phyloP scores from a whole-genome alignment of 2,113 vertebrate species.

The Callochromis pleurospilus region DNA sequence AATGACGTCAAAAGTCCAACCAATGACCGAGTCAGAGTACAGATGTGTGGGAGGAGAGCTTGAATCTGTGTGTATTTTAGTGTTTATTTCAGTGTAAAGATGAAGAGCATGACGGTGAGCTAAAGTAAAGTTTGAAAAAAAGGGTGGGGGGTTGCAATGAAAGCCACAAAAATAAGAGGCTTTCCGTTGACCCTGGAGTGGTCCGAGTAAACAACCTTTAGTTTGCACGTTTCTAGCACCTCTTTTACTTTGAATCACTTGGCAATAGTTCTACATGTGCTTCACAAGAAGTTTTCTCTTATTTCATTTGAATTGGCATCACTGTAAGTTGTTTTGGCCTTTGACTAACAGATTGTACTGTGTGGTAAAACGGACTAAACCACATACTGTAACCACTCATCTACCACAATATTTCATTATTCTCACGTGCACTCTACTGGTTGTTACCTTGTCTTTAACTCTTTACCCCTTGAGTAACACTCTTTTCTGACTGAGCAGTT shows the following conservation, averaged over 20 bases:
- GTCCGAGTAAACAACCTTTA: background rate
- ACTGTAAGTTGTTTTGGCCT: background rate
- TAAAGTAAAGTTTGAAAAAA: background rate
- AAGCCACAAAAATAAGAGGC: background rate
- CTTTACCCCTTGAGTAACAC: background rate
- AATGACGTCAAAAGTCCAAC: conserved; percentile 27
- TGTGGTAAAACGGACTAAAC: background rate
- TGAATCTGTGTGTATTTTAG: background rate
- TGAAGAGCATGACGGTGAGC: background rate
- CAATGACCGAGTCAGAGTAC: background rate
- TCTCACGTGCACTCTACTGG: background rate
- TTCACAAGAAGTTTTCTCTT: background rate
- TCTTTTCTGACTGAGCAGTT: background rate
- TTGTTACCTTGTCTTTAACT: background rate
- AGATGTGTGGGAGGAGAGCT: conserved; percentile 1
- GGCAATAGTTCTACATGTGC: background rate
- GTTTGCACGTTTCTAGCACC: background rate
- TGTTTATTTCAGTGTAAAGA: background rate
- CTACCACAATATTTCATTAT: background rate
- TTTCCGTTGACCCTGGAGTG: background rate
- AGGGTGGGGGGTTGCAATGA: rapidly evolving
- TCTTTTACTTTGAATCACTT: background rate
- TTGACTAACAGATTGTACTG: background rate
- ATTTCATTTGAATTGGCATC: background rate
- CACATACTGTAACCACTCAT: background rate